phyloP scores from a whole-genome alignment of 1,140 invertebrate species.

The Pygmarrhopalites habei region DNA sequence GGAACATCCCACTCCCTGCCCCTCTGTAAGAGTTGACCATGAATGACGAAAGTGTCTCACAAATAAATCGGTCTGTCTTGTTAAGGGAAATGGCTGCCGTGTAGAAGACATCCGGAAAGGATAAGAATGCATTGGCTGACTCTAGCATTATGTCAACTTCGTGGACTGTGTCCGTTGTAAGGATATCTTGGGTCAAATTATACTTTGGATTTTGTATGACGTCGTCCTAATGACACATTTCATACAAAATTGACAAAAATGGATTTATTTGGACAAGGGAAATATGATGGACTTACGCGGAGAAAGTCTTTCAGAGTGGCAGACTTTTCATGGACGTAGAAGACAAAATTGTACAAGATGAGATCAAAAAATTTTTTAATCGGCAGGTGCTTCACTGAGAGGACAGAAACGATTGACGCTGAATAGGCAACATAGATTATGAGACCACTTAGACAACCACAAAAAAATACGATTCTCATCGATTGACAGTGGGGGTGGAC shows the following conservation, averaged over 20 bases:
- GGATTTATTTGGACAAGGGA: too few species aligned
- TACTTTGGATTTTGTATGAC: neutral
- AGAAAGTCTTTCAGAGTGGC: neutral
- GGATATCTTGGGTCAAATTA: neutral
- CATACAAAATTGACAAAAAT: neutral
- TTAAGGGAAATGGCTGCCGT: neutral
- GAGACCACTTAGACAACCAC: slow-evolving; percentile 3
- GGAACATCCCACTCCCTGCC: neutral
- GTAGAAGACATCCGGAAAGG: neutral
- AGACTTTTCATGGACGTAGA: slow-evolving; percentile 13
- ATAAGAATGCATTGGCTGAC: neutral
- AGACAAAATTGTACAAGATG: neutral
- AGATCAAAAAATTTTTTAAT: slow-evolving; percentile 20
- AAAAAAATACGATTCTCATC: slow-evolving; percentile 12
- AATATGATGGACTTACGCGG: too few species aligned
- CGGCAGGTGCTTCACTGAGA: slow-evolving; percentile 16
- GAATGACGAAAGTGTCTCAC: neutral
- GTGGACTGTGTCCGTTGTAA: neutral
- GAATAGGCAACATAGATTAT: slow-evolving; percentile 18
- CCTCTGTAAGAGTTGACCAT: neutral
- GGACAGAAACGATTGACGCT: slow-evolving; percentile 18
- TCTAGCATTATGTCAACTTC: neutral
- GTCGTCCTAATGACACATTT: neutral
- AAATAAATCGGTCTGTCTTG: neutral
- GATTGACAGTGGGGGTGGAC: neutral